Conservation (phyloP, 1,140 invertebrate species). For the Globodera rostochiensis region DNA sequence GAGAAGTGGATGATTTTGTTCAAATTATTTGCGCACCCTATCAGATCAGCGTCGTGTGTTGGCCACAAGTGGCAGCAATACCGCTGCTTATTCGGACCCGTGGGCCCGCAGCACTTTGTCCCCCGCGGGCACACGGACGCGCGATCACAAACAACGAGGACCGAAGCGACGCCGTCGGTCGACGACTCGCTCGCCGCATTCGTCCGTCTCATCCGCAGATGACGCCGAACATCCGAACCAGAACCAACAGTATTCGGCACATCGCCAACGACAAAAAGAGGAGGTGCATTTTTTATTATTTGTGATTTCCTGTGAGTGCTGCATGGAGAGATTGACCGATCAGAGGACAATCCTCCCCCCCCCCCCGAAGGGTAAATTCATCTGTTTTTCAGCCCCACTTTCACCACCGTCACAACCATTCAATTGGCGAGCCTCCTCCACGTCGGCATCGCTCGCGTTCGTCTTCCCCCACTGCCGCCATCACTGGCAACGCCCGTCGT, state of each 20-base stretch:
- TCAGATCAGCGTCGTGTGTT: constrained; percentile 6
- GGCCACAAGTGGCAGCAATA: neutral
- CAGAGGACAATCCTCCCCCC: too few relatives aligned
- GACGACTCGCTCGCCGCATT: neutral
- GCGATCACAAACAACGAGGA: neutral
- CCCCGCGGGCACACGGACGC: neutral
- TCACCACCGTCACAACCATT: neutral
- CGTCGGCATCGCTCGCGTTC: neutral
- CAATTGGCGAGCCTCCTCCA: neutral
- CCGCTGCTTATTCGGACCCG: constrained; percentile 4
- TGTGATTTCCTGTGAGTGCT: too few relatives aligned
- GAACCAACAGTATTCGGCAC: too few relatives aligned
- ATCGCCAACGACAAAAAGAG: too few relatives aligned
- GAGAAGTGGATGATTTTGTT: neutral
- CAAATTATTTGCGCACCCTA: neutral
- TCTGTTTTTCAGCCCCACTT: neutral
- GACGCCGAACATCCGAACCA: too few relatives aligned
- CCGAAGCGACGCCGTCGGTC: neutral
- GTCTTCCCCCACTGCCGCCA: neutral
- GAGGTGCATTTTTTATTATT: too few relatives aligned
- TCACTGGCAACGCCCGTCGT: too few relatives aligned
- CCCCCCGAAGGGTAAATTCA: too few relatives aligned
- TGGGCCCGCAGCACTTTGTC: constrained; percentile 1
- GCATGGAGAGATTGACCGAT: too few relatives aligned
- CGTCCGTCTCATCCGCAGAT: neutral